phyloP scores from a whole-genome alignment of 2,797 vertebrate species.

The Xiphorhynchus erythropygius region DNA sequence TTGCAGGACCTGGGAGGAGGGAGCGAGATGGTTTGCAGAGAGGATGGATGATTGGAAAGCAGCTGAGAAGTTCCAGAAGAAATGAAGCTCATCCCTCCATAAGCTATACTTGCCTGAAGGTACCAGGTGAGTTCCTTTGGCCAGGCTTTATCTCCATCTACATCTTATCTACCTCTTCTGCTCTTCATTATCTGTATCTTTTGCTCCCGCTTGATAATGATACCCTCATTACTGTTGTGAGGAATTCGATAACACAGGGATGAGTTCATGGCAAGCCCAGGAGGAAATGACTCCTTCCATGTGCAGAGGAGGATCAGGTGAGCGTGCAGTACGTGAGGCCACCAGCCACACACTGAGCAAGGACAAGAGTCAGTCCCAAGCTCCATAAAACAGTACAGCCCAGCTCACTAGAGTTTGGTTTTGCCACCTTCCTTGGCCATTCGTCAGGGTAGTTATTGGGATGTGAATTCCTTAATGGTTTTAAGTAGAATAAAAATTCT shows the following conservation, averaged over 20 bases:
- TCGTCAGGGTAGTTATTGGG: neutral
- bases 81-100: neutral
- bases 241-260: neutral
- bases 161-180: neutral
- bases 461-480: neutral
- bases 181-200: neutral
- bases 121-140: neutral
- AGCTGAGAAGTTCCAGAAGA: neutral
- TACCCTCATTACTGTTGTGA: neutral
- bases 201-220: neutral
- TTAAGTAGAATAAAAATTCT: neutral
- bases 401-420: neutral
- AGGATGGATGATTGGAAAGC: neutral
- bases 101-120: neutral
- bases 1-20: neutral
- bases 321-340: neutral
- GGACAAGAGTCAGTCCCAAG: fast-evolving
- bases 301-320: neutral
- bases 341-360: fast-evolving
- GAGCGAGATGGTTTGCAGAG: fast-evolving
- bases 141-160: neutral
- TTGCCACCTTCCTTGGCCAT: neutral
- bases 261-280: neutral
- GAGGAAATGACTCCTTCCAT: neutral
- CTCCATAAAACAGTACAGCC: neutral